Percentiles rank a stretch among this genome's conserved stretches.
phyloP scores from a whole-genome alignment of 2,113 vertebrate species.

The Sarotherodon lohbergeri region DNA sequence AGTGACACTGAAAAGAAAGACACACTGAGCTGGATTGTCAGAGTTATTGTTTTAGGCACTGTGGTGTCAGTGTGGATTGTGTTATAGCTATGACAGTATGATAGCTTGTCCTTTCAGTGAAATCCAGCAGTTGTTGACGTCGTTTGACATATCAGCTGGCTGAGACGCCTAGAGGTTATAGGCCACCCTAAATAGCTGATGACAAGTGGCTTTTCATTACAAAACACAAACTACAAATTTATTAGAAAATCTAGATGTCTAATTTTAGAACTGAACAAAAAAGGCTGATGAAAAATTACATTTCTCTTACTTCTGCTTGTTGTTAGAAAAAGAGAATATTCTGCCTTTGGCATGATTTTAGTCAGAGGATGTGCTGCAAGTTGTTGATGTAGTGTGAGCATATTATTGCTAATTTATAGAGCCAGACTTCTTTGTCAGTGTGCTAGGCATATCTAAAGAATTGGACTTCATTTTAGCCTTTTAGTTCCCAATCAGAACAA shows the following conservation, averaged over 20 bases:
- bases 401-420: neutral
- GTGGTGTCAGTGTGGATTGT: neutral
- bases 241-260: neutral
- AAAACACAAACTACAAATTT: neutral
- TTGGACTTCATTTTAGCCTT: neutral
- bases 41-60: neutral
- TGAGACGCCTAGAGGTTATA: neutral
- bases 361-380: neutral
- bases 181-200: neutral
- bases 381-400: neutral
- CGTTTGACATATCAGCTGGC: neutral
- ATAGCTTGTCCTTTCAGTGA: neutral
- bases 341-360: neutral
- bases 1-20: neutral
- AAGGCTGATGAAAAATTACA: neutral
- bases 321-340: neutral
- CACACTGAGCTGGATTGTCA: neutral
- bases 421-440: neutral
- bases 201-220: neutral
- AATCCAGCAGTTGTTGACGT: neutral
- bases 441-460: neutral
- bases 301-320: neutral
- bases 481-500: neutral
- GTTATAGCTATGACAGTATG: neutral
- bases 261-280: neutral